Conservation (phyloP, 1,140 invertebrate species). For the Neotoxoptera formosana region DNA sequence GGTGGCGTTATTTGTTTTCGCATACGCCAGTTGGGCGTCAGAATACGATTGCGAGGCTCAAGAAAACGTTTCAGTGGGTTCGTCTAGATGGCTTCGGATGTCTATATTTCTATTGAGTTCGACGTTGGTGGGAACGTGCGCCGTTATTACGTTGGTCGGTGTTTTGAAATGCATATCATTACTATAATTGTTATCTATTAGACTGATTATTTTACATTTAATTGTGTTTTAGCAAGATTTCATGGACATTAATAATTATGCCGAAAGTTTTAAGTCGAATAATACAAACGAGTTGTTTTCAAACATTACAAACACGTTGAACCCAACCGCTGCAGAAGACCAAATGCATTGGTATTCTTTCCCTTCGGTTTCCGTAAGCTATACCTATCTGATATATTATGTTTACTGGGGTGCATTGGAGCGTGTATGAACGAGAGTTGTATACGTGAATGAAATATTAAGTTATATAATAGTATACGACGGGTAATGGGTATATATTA, state of each 20-base stretch:
- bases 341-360: neutral
- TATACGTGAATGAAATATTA: too few relatives aligned
- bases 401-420: neutral
- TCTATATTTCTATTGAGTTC: conserved; percentile 74
- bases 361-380: neutral
- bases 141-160: conserved; percentile 76
- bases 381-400: neutral
- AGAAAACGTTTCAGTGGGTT: conserved; percentile 41
- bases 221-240: conserved; percentile 22
- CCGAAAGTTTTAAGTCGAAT: neutral
- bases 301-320: neutral
- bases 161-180: neutral
- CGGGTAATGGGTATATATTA: too few relatives aligned
- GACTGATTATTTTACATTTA: too few relatives aligned
- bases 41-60: conserved; percentile 31
- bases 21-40: conserved; percentile 63
- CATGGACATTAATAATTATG: neutral
- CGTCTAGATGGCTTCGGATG: conserved; percentile 69
- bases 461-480: too few relatives aligned
- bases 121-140: conserved; percentile 72
- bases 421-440: too few relatives aligned
- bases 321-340: neutral
- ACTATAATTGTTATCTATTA: neutral
- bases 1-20: conserved; percentile 62
- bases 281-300: neutral